Conservation (phyloP, 2,797 vertebrate genomes). For the Nyctibius grandis region DNA sequence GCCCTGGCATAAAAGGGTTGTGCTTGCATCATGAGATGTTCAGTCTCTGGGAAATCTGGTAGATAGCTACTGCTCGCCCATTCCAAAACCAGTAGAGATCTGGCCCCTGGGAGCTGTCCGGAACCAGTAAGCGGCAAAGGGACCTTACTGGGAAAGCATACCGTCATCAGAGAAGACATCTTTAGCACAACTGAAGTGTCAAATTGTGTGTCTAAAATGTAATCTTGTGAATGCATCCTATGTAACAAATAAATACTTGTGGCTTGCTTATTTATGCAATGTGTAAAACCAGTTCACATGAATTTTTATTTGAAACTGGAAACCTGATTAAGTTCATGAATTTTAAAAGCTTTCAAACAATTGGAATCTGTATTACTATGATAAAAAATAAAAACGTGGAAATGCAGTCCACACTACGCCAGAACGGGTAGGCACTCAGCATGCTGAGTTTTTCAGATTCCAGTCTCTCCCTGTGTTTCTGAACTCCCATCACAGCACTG, state of each 20-base stretch:
- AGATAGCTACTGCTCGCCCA: background rate
- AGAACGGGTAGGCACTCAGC: background rate
- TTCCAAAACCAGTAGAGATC: background rate
- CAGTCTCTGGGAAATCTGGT: background rate
- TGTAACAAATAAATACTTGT: background rate
- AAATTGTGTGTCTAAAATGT: background rate
- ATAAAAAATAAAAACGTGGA: background rate
- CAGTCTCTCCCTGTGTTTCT: background rate
- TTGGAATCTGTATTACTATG: background rate
- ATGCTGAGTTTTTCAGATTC: background rate
- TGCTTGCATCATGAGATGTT: background rate
- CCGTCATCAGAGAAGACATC: background rate
- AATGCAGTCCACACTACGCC: rapidly evolving
- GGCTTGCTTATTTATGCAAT: background rate
- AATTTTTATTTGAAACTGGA: background rate
- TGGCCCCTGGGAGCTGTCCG: no score
- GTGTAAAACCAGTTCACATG: background rate
- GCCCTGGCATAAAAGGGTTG: background rate
- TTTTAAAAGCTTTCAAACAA: background rate
- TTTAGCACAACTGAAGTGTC: background rate
- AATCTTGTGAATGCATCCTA: background rate
- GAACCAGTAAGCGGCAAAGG: background rate
- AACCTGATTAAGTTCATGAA: background rate
- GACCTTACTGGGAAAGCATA: background rate
- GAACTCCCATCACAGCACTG: background rate